phyloP scores from a whole-genome alignment of 2,888 invertebrate species.

The Sisyra terminalis region DNA sequence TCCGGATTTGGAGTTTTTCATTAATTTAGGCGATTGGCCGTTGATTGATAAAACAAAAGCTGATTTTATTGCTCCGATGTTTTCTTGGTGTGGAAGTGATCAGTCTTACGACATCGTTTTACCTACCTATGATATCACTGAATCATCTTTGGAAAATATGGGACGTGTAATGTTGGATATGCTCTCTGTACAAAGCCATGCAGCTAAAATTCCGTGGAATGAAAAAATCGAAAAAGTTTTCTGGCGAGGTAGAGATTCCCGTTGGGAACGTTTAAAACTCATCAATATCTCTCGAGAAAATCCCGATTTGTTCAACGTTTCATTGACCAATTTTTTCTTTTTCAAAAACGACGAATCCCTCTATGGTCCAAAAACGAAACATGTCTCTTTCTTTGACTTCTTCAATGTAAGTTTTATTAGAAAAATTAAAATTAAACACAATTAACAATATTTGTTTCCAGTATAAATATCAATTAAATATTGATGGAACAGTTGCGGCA shows the following conservation, averaged over 20 bases:
- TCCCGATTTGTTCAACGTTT: slow-evolving; percentile 75
- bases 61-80: slow-evolving; percentile 48
- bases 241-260: slow-evolving; percentile 87
- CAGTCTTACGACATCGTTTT: slow-evolving; percentile 76
- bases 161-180: slow-evolving; percentile 81
- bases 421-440: not conserved
- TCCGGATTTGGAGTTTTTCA: slow-evolving; percentile 78
- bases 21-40: slow-evolving; percentile 95
- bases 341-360: slow-evolving; percentile 66
- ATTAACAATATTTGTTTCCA: slow-evolving; percentile 28
- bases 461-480: slow-evolving; percentile 88
- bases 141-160: slow-evolving; percentile 85
- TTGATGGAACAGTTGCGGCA: slow-evolving; percentile 95
- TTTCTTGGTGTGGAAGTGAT: slow-evolving; percentile 92
- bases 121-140: slow-evolving; percentile 91
- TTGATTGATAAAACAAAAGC: slow-evolving; percentile 37
- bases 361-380: slow-evolving; percentile 74
- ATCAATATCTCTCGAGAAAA: slow-evolving; percentile 57
- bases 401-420: slow-evolving; percentile 81
- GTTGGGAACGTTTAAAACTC: slow-evolving; percentile 66
- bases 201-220: slow-evolving; percentile 46
- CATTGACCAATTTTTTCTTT: slow-evolving; percentile 93
- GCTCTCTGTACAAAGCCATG: slow-evolving; percentile 74
- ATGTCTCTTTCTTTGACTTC: slow-evolving; percentile 83
- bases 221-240: slow-evolving; percentile 59